Conservation (phyloP, 2,888 invertebrate species). For the Lepidonotus clava region DNA sequence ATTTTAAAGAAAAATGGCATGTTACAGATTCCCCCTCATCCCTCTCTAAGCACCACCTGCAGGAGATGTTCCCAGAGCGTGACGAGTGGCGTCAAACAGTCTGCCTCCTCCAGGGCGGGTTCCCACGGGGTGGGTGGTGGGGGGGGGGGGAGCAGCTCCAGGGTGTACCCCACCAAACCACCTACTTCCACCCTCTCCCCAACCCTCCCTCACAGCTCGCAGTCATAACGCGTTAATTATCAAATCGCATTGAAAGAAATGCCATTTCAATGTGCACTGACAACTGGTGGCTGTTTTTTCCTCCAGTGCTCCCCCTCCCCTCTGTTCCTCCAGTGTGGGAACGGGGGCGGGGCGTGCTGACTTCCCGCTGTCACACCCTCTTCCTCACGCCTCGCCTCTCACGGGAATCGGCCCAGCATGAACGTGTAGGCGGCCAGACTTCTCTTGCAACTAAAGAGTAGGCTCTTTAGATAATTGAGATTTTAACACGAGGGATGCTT, state of each 20-base stretch:
- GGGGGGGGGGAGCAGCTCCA: too few species aligned
- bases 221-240: background rate
- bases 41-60: background rate
- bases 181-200: background rate
- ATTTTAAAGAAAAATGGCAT: too few species aligned
- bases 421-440: too few species aligned
- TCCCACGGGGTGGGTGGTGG: conserved; percentile 10
- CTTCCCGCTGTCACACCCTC: background rate
- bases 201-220: background rate
- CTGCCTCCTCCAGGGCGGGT: background rate
- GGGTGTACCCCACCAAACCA: background rate
- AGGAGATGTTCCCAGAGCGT: background rate
- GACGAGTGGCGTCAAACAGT: background rate
- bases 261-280: conserved; percentile 38
- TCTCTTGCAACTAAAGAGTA: too few species aligned
- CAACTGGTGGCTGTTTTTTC: background rate
- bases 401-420: background rate
- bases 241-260: conserved; percentile 41
- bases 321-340: background rate
- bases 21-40: background rate
- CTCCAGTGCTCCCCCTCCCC: background rate
- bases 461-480: too few species aligned
- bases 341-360: background rate
- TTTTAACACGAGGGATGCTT: too few species aligned
- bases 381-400: background rate